A percentile compares a stretch with the other conserved stretches of the same genome.
Conservation (phyloP, 2,888 invertebrate species). For the Acholoe squamosa region DNA sequence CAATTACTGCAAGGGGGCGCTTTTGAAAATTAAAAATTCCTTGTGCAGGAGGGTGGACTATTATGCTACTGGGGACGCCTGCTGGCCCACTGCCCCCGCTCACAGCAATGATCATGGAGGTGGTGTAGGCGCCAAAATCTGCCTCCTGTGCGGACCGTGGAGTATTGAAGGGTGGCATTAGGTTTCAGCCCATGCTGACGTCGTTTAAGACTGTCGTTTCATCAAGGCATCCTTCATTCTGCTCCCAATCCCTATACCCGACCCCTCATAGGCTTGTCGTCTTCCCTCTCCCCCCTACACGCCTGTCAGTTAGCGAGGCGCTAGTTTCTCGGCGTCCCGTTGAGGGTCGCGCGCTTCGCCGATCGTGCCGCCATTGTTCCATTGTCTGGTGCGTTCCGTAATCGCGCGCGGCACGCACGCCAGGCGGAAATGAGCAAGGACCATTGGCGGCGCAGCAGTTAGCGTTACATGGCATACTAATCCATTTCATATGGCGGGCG, state of each 20-base stretch:
- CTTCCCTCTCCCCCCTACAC: background rate
- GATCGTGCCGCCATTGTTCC: slow-evolving; percentile 16
- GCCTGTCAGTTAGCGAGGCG: background rate
- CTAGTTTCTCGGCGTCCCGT: background rate
- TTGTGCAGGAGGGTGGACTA: slow-evolving; percentile 40
- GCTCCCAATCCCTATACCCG: background rate
- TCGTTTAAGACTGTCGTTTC: background rate
- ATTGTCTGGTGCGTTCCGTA: slow-evolving; percentile 38
- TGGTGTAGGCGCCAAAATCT: background rate
- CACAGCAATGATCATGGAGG: background rate
- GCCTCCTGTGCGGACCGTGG: background rate
- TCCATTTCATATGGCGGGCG: slow-evolving; percentile 30
- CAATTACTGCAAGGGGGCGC: slow-evolving; percentile 39
- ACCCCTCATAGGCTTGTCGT: background rate
- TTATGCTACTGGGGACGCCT: background rate
- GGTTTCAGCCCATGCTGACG: background rate
- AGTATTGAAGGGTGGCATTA: background rate
- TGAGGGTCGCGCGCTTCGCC: slow-evolving; percentile 6
- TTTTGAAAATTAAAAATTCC: slow-evolving; percentile 62
- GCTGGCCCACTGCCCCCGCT: background rate
- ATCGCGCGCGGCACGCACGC: slow-evolving; percentile 47
- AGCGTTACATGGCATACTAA: slow-evolving; percentile 37
- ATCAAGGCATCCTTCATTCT: background rate
- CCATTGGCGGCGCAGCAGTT: slow-evolving; percentile 34
- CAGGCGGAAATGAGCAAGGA: slow-evolving; percentile 41